Evolutionary conservation across 2,113 vertebrate species (phyloP).

Genomic region (Tragelaphus buxtoni): DNA sequence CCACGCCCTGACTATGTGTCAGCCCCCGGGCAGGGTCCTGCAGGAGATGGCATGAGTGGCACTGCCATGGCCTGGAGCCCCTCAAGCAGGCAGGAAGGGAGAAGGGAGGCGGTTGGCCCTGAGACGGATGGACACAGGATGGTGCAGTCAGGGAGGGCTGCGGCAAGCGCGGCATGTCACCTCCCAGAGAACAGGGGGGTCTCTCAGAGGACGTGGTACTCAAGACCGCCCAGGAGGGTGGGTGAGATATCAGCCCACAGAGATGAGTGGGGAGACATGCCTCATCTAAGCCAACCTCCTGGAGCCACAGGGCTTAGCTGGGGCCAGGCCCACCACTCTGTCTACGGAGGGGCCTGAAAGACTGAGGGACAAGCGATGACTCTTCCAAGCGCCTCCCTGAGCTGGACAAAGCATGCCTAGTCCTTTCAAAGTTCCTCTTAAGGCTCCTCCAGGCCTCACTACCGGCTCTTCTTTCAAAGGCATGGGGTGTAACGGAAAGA

Average conservation of each 20-base stretch:
- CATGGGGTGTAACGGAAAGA: fast-evolving
- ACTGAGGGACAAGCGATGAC: not conserved
- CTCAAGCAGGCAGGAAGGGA: not conserved
- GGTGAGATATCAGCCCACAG: not conserved
- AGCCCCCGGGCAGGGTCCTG: not conserved
- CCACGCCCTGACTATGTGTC: not conserved
- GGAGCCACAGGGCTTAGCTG: not conserved
- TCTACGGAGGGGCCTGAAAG: not conserved
- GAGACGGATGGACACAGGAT: not conserved
- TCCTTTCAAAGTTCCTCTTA: not conserved
- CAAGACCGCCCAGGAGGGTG: too few species aligned
- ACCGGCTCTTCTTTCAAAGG: not conserved
- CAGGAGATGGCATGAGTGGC: not conserved
- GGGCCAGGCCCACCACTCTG: not conserved
- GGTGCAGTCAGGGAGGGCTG: not conserved
- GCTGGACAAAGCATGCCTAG: not conserved
- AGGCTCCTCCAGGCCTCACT: not conserved
- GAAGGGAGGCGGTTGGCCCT: not conserved
- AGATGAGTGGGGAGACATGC: not conserved
- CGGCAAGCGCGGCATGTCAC: fast-evolving
- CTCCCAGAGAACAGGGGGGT: not conserved
- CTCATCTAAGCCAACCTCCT: not conserved
- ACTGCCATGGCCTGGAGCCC: not conserved
- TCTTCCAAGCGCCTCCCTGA: not conserved
- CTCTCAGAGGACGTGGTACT: not conserved